phyloP scores from a whole-genome alignment of 2,797 vertebrate species.

The Tympanoctomys barrerae region DNA sequence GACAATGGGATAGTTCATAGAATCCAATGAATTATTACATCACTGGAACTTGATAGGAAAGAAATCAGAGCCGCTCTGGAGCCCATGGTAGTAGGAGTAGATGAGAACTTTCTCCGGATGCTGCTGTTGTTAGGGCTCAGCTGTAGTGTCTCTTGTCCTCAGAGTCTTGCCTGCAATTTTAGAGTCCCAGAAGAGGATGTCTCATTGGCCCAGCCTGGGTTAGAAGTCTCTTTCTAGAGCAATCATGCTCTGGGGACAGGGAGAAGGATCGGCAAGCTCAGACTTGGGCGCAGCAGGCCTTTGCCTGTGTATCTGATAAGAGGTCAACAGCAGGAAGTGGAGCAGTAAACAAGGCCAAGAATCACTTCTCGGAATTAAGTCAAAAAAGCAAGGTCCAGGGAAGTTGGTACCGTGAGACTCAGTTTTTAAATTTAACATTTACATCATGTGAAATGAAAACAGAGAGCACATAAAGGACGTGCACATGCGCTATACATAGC shows the following conservation, averaged over 20 bases:
- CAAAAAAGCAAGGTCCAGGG: neutral
- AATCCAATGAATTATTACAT: neutral
- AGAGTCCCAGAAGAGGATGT: neutral
- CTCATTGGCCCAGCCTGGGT: neutral
- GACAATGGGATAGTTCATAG: neutral
- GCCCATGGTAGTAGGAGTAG: neutral
- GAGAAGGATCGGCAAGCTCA: neutral
- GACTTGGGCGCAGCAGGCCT: neutral
- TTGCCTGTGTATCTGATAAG: neutral
- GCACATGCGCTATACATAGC: neutral
- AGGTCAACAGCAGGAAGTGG: neutral
- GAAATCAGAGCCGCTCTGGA: neutral
- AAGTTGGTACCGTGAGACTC: neutral
- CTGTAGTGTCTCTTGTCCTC: neutral
- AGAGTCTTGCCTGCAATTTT: constrained; percentile 19
- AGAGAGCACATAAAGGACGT: neutral
- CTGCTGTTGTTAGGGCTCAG: neutral
- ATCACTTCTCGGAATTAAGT: neutral
- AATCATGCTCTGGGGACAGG: neutral
- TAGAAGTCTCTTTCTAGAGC: neutral
- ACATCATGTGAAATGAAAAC: neutral
- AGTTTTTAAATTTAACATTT: constrained; percentile 31
- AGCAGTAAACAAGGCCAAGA: neutral
- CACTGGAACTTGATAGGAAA: neutral
- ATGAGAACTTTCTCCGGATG: neutral